Evolutionary conservation across 2,113 vertebrate species (phyloP).

Genomic region (Xiphorhynchus elegans): DNA sequence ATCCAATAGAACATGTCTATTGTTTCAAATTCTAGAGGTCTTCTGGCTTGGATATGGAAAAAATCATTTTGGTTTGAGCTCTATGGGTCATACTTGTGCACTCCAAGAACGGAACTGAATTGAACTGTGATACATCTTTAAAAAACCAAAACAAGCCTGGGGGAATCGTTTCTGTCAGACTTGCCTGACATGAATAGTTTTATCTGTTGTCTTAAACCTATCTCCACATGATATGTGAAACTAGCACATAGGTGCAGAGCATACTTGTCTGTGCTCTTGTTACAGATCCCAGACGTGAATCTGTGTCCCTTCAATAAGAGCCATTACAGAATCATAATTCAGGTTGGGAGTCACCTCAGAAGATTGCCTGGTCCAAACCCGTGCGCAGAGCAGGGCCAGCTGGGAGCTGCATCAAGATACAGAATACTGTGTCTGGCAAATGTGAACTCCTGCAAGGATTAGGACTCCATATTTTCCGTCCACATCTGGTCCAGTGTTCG

Average conservation of each 20-base stretch:
- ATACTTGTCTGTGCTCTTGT: neutral
- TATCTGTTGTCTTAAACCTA: neutral
- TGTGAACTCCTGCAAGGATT: neutral
- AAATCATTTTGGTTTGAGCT: neutral
- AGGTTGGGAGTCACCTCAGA: neutral
- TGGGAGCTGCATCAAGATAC: neutral
- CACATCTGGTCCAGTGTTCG: neutral
- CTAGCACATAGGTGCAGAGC: neutral
- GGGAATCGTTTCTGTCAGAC: neutral
- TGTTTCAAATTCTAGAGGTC: neutral
- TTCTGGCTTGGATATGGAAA: accelerated
- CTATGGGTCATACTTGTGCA: neutral
- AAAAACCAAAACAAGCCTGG: neutral
- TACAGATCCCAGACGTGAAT: neutral
- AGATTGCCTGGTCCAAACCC: neutral
- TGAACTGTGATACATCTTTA: neutral
- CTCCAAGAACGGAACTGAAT: neutral
- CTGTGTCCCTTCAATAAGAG: neutral
- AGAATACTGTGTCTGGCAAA: neutral
- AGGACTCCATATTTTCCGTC: neutral
- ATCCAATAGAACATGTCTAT: neutral
- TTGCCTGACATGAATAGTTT: neutral
- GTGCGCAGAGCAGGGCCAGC: neutral
- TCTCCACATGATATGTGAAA: neutral
- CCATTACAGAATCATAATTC: neutral